Base-by-base conservation (phyloP, 1,140 invertebrate species). In the Hylyphantes graminicola region DNA sequence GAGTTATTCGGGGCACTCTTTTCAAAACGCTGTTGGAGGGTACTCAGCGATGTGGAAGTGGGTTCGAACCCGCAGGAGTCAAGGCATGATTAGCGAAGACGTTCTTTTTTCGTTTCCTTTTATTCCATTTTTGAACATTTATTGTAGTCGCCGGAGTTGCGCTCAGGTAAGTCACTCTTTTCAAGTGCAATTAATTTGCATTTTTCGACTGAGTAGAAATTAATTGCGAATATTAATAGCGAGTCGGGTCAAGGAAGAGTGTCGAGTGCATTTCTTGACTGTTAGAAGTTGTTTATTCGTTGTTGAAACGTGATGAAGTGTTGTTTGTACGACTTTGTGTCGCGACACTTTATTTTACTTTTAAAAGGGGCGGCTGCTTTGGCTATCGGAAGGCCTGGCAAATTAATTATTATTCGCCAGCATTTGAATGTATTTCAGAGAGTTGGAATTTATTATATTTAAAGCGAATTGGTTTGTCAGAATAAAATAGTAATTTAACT, bases 171-270 rank as follows among this genome's bases (percentile, higher is more conserved):
- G 72, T 21, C 17, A 53, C 53, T 65, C 63, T 78, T 65, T 65
- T 13, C 64, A 17, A 53, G 77, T 80, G 67, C 77, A 80, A 70
- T 80, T 80, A 80, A 80, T 70, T 80, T 80, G 53, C 67, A 80
- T 80, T 80, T 80, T 80, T 80, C 77, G 77, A 57, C 35, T 80
- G 77, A 80, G 77, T 70, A 55, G 77, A 80, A 80, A 80, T 80
- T 80, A 80, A 80, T 80, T 80, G 77, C 67, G 77, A 80, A 80
- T 80, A 80, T 80, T 80, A 80, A 70, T 80, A 80, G 65, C 77
- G 65, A 35, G 21, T 80, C 48, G 59, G 64, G 77, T 80, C 77
- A 80, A 80, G 67, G 51, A 68, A 70, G 53, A 35, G 55, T 55
- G 54, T 70, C 59, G 70, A 80, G 77, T 61, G 59, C 21, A 53